A percentile compares a stretch with the other conserved stretches of the same genome.
Evolutionary conservation across 2,888 invertebrate genomes (phyloP).

Genomic region (Rhogogaster chlorosoma): DNA sequence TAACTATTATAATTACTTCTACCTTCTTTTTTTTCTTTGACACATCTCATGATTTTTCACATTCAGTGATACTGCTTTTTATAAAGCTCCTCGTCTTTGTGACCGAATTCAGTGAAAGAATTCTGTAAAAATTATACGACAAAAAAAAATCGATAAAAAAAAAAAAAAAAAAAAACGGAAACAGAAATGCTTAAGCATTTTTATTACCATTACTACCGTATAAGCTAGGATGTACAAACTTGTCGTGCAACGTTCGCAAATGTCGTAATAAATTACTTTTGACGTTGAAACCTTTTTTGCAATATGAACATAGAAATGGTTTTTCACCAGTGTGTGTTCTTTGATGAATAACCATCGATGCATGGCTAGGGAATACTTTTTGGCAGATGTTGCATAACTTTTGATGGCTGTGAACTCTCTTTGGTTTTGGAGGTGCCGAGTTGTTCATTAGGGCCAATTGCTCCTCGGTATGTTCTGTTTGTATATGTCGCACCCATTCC

Average conservation of each 20-base stretch:
- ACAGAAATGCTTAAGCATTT: conserved; percentile 68
- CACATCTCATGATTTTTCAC: conserved; percentile 25
- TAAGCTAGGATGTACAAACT: conserved; percentile 79
- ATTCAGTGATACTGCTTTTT: conserved; percentile 17
- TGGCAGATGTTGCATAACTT: conserved; percentile 84
- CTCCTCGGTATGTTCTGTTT: conserved; percentile 90
- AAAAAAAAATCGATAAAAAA: not conserved
- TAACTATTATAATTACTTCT: not conserved
- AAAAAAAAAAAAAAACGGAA: not conserved
- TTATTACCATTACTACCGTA: conserved; percentile 76
- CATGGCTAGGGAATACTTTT: conserved; percentile 88
- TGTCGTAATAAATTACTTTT: conserved; percentile 88
- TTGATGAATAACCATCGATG: conserved; percentile 89
- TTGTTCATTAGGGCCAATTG: conserved; percentile 90
- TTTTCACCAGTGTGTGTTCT: conserved; percentile 88
- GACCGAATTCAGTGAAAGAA: conserved; percentile 5
- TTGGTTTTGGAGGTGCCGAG: conserved; percentile 83
- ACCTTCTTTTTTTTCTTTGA: conserved; percentile 29
- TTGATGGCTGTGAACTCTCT: conserved; percentile 75
- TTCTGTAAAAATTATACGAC: not conserved
- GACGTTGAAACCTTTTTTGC: conserved; percentile 89
- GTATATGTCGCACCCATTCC: conserved; percentile 93
- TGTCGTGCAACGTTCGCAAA: conserved; percentile 87
- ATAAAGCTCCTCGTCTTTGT: not conserved
- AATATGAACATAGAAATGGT: conserved; percentile 87